phyloP scores from a whole-genome alignment of 1,140 invertebrate genomes.

The Chrysoperla carnea region DNA sequence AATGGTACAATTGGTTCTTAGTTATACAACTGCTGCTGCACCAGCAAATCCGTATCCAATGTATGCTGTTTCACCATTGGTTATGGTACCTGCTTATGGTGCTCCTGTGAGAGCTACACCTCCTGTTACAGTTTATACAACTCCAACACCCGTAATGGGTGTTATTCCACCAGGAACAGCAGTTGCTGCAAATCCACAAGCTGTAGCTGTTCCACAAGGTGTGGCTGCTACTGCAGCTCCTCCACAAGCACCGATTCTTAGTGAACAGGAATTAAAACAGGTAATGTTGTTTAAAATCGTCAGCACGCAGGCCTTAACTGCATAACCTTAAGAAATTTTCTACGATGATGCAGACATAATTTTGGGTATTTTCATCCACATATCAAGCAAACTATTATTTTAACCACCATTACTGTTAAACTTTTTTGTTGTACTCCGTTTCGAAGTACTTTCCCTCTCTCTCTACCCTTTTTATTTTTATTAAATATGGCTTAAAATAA shows the following conservation, averaged over 20 bases:
- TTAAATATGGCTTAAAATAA: too few relatives aligned
- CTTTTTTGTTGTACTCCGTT: too few relatives aligned
- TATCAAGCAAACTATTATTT: too few relatives aligned
- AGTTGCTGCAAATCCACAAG: constrained; percentile 23
- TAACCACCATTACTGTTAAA: too few relatives aligned
- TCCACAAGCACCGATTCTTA: constrained; percentile 25
- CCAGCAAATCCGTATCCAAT: constrained; percentile 14
- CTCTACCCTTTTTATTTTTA: too few relatives aligned
- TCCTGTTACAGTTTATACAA: constrained; percentile 26
- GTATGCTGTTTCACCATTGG: constrained; percentile 26
- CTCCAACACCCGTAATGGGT: constrained; percentile 15
- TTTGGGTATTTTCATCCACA: too few relatives aligned
- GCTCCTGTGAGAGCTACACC: constrained; percentile 16
- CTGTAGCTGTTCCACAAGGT: constrained; percentile 20
- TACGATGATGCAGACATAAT: too few relatives aligned
- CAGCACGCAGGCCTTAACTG: background rate
- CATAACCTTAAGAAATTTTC: background rate
- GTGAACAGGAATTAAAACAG: constrained; percentile 61
- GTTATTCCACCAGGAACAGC: constrained; percentile 14
- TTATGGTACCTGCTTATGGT: constrained; percentile 39
- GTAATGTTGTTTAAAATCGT: constrained; percentile 26
- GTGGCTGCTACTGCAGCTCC: constrained; percentile 11
- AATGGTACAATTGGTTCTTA: constrained; percentile 58
- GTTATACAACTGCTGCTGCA: constrained; percentile 40
- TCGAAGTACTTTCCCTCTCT: too few relatives aligned